Conservation (phyloP, 2,888 invertebrate genomes). For the Bombylius discolor region DNA sequence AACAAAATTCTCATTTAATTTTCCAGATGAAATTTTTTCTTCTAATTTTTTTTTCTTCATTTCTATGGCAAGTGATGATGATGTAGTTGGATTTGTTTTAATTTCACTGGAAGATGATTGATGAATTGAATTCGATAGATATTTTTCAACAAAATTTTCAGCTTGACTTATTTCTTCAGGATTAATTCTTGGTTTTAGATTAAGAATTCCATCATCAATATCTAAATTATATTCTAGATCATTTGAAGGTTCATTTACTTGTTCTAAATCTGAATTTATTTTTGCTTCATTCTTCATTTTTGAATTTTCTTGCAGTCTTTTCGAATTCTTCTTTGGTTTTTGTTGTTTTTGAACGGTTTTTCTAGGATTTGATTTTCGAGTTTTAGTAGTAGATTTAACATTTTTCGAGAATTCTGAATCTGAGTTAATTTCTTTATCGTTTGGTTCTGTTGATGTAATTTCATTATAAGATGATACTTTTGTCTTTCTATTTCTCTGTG, state of each 20-base stretch:
- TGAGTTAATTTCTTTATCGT: too few relatives aligned
- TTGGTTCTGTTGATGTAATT: background rate
- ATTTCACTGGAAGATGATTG: too few relatives aligned
- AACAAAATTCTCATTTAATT: constrained; percentile 78
- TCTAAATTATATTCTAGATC: constrained; percentile 27
- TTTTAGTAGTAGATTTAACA: too few relatives aligned
- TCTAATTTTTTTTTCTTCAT: constrained; percentile 41
- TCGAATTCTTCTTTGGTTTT: background rate
- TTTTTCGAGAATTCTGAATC: too few relatives aligned
- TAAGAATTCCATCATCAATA: constrained; percentile 25
- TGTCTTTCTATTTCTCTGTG: background rate
- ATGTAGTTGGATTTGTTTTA: constrained; percentile 19
- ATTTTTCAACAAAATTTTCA: constrained; percentile 29
- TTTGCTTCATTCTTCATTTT: constrained; percentile 1
- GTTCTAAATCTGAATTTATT: background rate
- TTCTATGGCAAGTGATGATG: background rate
- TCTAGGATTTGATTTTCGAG: too few relatives aligned
- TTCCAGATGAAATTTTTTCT: constrained; percentile 55
- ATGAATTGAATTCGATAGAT: constrained; percentile 15
- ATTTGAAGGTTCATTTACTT: constrained; percentile 19
- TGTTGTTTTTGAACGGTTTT: too few relatives aligned
- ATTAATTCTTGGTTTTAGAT: constrained; percentile 25
- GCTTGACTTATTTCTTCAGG: constrained; percentile 37
- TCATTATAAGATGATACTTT: background rate
- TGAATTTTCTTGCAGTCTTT: background rate